Evolutionary conservation across 2,888 invertebrate genomes (phyloP).

Genomic region (Actias luna): DNA sequence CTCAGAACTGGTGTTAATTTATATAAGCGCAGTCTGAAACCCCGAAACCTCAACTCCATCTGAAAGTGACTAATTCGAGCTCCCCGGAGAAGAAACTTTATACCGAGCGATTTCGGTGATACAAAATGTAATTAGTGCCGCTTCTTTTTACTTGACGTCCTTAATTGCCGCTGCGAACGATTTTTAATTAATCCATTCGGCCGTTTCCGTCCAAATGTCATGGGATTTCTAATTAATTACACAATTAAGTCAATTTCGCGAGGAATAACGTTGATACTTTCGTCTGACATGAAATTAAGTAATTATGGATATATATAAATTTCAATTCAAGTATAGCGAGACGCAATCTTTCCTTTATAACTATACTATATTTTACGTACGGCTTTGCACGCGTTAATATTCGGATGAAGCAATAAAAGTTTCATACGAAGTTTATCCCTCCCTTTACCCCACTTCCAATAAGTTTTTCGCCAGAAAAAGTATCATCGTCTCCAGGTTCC

Average conservation of each 20-base stretch:
- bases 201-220: not conserved
- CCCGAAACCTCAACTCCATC: slow-evolving; percentile 3
- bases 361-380: too few species aligned
- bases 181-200: not conserved
- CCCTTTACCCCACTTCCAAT: too few species aligned
- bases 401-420: too few species aligned
- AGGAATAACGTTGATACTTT: not conserved
- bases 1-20: not conserved
- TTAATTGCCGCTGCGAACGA: slow-evolving; percentile 10
- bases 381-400: too few species aligned
- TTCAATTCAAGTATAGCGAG: not conserved
- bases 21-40: not conserved
- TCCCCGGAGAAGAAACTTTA: slow-evolving; percentile 11
- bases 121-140: slow-evolving; percentile 14
- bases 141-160: slow-evolving; percentile 8
- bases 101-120: slow-evolving; percentile 13
- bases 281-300: not conserved
- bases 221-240: not conserved
- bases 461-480: too few species aligned
- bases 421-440: too few species aligned
- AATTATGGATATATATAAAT: not conserved
- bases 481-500: too few species aligned
- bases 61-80: slow-evolving; percentile 16
- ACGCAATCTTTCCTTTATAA: not conserved
- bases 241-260: not conserved